These are phyloP conservation scores for Aleadryas rufinucha DNA, from an alignment of 2,113 vertebrate genomes.

Conservation along the genomic window DNA sequence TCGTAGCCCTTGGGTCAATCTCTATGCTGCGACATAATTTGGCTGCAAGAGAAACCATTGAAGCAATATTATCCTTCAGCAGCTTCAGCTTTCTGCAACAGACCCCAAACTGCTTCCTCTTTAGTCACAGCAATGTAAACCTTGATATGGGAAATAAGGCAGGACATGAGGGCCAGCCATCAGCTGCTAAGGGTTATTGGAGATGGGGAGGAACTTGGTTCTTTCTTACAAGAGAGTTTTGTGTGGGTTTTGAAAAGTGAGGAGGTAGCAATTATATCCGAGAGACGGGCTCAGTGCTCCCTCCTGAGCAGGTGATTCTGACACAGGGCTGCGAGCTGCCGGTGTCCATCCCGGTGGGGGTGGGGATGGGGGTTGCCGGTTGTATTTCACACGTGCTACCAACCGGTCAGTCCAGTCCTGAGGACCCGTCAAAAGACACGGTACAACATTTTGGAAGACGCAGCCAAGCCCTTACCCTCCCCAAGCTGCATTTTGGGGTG, in stretches of 20 bases:
- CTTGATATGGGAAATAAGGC: background rate
- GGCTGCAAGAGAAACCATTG: background rate
- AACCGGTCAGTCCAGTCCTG: fast-evolving
- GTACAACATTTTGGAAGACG: fast-evolving
- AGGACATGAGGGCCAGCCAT: fast-evolving
- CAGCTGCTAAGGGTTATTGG: background rate
- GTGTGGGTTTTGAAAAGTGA: background rate
- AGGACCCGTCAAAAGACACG: fast-evolving
- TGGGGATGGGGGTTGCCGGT: fast-evolving
- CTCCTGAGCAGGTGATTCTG: background rate
- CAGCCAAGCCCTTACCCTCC: fast-evolving
- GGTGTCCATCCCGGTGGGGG: fast-evolving
- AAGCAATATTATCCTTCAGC: background rate
- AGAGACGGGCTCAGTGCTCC: fast-evolving
- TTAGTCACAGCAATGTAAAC: background rate
- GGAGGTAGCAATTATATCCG: fast-evolving
- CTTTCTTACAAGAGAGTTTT: background rate
- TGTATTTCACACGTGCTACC: fast-evolving
- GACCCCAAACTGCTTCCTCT: background rate
- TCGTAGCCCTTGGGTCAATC: fast-evolving
- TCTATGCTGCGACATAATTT: fast-evolving
- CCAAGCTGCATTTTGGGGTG: fast-evolving
- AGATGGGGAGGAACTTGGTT: background rate
- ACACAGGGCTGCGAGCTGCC: fast-evolving
- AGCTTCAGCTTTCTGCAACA: background rate